A percentile compares a stretch with the other conserved stretches of the same genome.
Evolutionary conservation across 2,113 vertebrate genomes (phyloP).

Genomic region (Sigmodon hispidus): DNA sequence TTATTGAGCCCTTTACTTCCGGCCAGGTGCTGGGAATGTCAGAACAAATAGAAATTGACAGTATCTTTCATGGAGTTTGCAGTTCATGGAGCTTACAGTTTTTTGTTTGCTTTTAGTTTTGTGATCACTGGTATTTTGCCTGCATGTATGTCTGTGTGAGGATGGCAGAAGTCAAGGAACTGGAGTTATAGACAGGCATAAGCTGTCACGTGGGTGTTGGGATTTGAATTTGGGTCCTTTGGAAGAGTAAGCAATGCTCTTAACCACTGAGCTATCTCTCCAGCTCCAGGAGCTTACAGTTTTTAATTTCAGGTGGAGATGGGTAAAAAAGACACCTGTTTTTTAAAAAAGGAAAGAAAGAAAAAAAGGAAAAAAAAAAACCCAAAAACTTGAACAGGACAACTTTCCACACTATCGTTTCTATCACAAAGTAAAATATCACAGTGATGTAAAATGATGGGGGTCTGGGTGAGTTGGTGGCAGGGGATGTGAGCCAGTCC

Average conservation of each 20-base stretch:
- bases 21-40: constrained; percentile 53
- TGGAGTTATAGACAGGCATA: background rate
- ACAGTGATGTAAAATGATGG: background rate
- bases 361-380: background rate
- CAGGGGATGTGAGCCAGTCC: background rate
- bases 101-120: background rate
- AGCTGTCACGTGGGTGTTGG: background rate
- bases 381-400: background rate
- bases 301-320: constrained; percentile 10
- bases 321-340: background rate
- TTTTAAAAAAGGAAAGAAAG: no score
- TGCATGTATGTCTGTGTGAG: background rate
- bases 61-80: background rate
- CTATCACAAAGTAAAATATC: background rate
- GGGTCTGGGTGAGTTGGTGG: accelerated
- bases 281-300: background rate
- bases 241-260: background rate
- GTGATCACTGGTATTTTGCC: background rate
- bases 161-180: background rate
- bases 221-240: background rate
- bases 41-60: constrained; percentile 29
- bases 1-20: constrained; percentile 58
- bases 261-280: background rate
- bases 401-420: background rate
- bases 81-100: background rate